Evolutionary conservation across 2,113 vertebrate species (phyloP).

Genomic region (Planiliza haematocheilus): DNA sequence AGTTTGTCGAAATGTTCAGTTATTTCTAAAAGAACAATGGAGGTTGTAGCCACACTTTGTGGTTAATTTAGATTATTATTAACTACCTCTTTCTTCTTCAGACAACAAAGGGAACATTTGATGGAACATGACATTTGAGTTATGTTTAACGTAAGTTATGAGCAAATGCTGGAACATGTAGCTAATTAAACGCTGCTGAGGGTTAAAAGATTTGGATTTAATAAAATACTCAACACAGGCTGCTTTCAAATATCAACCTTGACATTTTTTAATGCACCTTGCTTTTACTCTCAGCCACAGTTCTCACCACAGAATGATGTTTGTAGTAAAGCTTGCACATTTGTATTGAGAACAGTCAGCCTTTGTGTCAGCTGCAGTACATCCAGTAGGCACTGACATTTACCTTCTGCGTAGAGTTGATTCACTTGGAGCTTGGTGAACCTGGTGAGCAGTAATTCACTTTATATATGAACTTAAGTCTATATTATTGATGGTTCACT

Average conservation of each 20-base stretch:
- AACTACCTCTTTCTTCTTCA: no score
- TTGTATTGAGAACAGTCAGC: slow-evolving; percentile 25
- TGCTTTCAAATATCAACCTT: slow-evolving; percentile 11
- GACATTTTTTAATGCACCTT: not conserved
- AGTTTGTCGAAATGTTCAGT: no score
- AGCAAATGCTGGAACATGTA: not conserved
- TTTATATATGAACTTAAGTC: slow-evolving; percentile 30
- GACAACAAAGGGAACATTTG: not conserved
- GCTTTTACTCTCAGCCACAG: slow-evolving; percentile 8
- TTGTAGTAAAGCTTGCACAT: slow-evolving; percentile 18
- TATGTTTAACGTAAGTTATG: not conserved
- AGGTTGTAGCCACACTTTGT: no score
- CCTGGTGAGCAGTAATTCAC: slow-evolving; percentile 50
- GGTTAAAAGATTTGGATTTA: not conserved
- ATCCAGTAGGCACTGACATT: slow-evolving; percentile 22
- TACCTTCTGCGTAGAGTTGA: slow-evolving; percentile 37
- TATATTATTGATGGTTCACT: slow-evolving; percentile 43
- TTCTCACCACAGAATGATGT: slow-evolving; percentile 2
- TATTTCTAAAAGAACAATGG: no score
- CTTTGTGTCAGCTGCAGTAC: slow-evolving; percentile 5
- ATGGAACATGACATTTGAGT: not conserved
- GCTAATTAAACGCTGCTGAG: not conserved
- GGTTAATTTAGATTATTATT: no score
- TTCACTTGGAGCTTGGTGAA: slow-evolving; percentile 29
- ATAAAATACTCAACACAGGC: not conserved